These are phyloP conservation scores for Drosophila barbarae DNA, from an alignment of 2,888 invertebrate species.

Conservation along the genomic window DNA sequence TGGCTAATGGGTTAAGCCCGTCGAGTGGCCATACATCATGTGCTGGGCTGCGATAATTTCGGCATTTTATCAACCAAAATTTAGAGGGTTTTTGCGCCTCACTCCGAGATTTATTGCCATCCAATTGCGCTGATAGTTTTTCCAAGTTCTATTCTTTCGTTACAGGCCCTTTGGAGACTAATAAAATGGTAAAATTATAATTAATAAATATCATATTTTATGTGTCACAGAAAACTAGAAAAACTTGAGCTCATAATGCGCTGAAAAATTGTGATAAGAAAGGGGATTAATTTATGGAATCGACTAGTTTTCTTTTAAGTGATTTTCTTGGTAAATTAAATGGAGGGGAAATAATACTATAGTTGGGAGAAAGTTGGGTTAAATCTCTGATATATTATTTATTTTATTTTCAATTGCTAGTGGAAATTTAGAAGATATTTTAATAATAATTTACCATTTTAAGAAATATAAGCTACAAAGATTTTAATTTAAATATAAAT, in stretches of 20 bases:
- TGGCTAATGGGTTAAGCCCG: constrained; percentile 70
- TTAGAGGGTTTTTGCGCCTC: constrained; percentile 52
- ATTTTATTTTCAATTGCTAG: neutral
- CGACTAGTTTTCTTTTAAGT: neutral
- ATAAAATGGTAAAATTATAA: constrained; percentile 30
- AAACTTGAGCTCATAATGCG: constrained; percentile 10
- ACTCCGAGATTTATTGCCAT: constrained; percentile 59
- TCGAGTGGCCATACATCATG: constrained; percentile 65
- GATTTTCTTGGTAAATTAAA: neutral
- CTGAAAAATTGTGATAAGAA: constrained; percentile 3
- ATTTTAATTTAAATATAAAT: too few relatives aligned
- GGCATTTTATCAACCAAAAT: constrained; percentile 72
- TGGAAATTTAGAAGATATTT: too few relatives aligned
- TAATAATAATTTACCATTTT: too few relatives aligned
- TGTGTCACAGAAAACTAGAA: constrained; percentile 1
- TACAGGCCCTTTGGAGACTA: constrained; percentile 26
- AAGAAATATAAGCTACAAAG: too few relatives aligned
- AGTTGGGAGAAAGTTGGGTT: neutral
- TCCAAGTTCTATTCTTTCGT: constrained; percentile 5
- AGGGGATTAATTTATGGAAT: neutral
- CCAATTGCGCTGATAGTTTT: constrained; percentile 49
- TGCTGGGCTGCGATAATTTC: constrained; percentile 71
- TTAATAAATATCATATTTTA: constrained; percentile 25
- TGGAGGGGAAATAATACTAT: neutral
- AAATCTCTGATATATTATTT: neutral